phyloP scores from a whole-genome alignment of 1,140 invertebrate species.

The Muscidifurax raptorellus region DNA sequence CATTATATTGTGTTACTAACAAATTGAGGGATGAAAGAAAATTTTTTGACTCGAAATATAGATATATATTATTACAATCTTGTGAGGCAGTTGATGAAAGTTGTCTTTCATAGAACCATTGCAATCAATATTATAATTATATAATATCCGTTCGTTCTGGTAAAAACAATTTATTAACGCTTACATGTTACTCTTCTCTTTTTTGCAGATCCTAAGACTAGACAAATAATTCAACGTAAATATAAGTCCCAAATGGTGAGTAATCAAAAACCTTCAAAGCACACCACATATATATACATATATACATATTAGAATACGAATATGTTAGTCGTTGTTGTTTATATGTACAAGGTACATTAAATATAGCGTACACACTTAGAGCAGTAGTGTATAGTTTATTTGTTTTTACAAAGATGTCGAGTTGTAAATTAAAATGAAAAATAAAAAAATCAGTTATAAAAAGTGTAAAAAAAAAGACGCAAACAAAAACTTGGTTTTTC shows the following conservation, averaged over 20 bases:
- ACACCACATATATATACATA: not conserved
- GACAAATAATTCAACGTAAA: constrained; percentile 96
- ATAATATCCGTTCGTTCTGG: not conserved
- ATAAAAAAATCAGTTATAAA: not conserved
- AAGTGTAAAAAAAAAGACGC: constrained; percentile 4
- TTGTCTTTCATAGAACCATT: not conserved
- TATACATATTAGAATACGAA: not conserved
- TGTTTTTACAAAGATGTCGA: not conserved
- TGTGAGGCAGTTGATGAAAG: not conserved
- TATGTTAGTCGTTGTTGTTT: constrained; percentile 23
- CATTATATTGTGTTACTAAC: constrained; percentile 37
- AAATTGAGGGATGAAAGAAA: not conserved
- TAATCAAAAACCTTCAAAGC: constrained; percentile 56
- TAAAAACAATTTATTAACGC: not conserved
- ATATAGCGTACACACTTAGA: not conserved
- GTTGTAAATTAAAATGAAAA: not conserved
- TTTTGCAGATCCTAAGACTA: constrained; percentile 96
- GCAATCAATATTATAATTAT: no score
- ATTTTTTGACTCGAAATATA: not conserved
- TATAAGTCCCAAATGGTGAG: constrained; percentile 99
- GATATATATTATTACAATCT: not conserved
- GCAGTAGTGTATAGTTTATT: not conserved
- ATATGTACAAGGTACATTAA: not conserved
- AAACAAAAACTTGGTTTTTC: constrained; percentile 41
- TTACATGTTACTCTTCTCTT: constrained; percentile 46